A percentile compares a stretch with the other conserved stretches of the same genome.
Evolutionary conservation across 1,140 invertebrate genomes (phyloP).

Genomic region (Drosophila chauvacae): DNA sequence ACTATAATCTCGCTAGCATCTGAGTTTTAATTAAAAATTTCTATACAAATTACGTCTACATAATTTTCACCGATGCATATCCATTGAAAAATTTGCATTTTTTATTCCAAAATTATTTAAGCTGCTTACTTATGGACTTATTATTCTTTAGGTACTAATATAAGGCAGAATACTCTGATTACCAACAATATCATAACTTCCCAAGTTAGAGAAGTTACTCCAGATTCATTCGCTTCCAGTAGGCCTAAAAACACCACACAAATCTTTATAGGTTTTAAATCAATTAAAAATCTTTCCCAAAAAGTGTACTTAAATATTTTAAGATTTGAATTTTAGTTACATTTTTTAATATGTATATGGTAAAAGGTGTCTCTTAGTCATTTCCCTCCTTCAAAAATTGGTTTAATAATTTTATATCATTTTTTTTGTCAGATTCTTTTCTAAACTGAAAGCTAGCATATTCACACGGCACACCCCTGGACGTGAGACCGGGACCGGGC

Average conservation of each 20-base stretch:
- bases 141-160: too few relatives aligned
- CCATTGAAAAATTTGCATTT: background rate
- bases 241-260: too few relatives aligned
- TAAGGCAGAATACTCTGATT: too few relatives aligned
- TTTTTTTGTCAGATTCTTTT: slow-evolving; percentile 38
- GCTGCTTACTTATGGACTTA: background rate
- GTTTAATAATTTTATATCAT: slow-evolving; percentile 9
- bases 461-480: slow-evolving; percentile 63
- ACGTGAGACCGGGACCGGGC: slow-evolving; percentile 2
- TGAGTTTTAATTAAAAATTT: too few relatives aligned
- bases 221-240: too few relatives aligned
- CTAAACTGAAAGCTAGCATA: slow-evolving; percentile 75
- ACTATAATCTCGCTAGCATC: background rate
- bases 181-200: too few relatives aligned
- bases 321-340: background rate
- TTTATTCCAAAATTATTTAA: background rate
- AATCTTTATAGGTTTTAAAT: too few relatives aligned
- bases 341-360: background rate
- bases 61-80: background rate
- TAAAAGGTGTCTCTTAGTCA: background rate
- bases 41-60: background rate
- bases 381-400: background rate
- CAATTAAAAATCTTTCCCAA: background rate
- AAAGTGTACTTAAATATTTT: background rate
- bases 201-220: too few relatives aligned